Conservation (phyloP, 2,797 vertebrate species). For the Sitta carolinensis region DNA sequence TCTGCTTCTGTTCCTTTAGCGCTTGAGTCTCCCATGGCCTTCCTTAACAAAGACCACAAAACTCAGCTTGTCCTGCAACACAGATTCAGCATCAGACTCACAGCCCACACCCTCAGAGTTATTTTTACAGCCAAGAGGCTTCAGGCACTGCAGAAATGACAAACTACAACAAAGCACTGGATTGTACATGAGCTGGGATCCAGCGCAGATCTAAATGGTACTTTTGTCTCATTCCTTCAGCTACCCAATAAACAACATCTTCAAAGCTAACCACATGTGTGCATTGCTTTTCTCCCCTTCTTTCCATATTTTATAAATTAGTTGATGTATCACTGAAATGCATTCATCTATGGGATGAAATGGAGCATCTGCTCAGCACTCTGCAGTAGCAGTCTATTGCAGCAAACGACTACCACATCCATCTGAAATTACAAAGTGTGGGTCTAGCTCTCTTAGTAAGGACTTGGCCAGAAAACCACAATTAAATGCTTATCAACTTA, state of each 20-base stretch:
- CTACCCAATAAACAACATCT: not conserved
- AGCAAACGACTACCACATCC: conserved; percentile 5
- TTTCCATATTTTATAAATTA: conserved; percentile 18
- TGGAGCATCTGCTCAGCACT: conserved; percentile 5
- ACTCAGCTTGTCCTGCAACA: not conserved
- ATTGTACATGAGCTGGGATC: not conserved
- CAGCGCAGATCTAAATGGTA: not conserved
- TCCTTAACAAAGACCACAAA: not conserved
- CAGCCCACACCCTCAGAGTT: not conserved
- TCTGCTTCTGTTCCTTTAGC: not conserved
- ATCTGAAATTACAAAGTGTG: not conserved
- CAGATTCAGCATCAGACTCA: not conserved
- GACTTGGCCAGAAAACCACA: not conserved
- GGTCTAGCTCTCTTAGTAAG: not conserved
- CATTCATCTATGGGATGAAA: conserved; percentile 11
- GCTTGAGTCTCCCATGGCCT: not conserved
- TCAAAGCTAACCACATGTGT: not conserved
- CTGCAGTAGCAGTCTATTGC: not conserved
- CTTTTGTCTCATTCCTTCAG: not conserved
- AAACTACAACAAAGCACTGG: not conserved
- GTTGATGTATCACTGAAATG: not conserved
- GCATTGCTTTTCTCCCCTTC: not conserved
- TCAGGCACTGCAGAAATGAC: not conserved
- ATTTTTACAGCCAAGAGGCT: not conserved
- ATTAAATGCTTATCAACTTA: not conserved